A percentile compares a stretch with the other conserved stretches of the same genome.
Evolutionary conservation across 2,888 invertebrate species (phyloP).

Genomic region (Cancer borealis): DNA sequence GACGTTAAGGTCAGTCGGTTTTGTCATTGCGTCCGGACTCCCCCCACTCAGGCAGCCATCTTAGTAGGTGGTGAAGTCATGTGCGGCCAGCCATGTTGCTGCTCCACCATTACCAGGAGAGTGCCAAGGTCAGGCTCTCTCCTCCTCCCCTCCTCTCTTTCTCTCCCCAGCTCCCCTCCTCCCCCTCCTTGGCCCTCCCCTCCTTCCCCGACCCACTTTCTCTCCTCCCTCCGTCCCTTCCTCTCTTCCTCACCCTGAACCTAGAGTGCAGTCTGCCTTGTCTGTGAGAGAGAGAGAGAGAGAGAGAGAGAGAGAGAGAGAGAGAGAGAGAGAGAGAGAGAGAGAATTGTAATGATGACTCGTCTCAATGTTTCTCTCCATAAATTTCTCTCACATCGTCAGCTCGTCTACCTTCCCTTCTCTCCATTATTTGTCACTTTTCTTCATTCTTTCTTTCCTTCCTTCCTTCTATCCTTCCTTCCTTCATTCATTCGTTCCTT

Average conservation of each 20-base stretch:
- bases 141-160: neutral
- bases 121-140: constrained; percentile 24
- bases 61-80: neutral
- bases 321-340: neutral
- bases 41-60: neutral
- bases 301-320: constrained; percentile 30
- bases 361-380: neutral
- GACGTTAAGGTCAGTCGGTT: neutral
- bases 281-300: constrained; percentile 28
- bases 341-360: neutral
- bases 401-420: neutral
- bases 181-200: neutral
- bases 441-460: neutral
- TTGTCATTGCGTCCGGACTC: neutral
- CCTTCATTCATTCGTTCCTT: neutral
- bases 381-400: neutral
- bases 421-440: neutral
- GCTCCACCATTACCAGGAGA: constrained; percentile 6
- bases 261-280: constrained; percentile 7
- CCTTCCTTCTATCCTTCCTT: neutral
- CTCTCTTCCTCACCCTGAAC: constrained; percentile 2
- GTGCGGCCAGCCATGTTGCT: constrained; percentile 12
- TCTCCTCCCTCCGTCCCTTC: neutral
- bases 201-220: neutral
- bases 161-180: neutral